These are phyloP conservation scores for Microcebus griseorufus DNA, from an alignment of 2,113 vertebrate species.

Conservation along the genomic window DNA sequence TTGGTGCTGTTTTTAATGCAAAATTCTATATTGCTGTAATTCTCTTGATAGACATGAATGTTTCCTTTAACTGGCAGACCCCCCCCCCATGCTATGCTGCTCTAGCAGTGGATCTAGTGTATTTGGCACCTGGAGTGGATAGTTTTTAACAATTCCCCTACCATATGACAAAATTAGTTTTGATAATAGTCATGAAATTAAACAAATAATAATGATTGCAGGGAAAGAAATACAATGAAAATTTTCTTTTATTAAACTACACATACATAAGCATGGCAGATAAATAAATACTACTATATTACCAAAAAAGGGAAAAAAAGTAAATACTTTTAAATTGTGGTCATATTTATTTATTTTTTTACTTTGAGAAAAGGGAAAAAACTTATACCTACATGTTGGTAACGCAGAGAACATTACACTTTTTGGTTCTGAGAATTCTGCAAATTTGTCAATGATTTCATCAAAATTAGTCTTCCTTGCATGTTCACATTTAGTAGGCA, in stretches of 20 bases:
- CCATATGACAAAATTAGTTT: neutral
- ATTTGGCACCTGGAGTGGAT: neutral
- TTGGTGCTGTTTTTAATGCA: neutral
- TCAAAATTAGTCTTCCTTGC: neutral
- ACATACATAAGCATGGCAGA: neutral
- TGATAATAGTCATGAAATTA: neutral
- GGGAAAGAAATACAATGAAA: neutral
- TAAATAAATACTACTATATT: neutral
- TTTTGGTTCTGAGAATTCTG: neutral
- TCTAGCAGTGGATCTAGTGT: no score
- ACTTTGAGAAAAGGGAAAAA: neutral
- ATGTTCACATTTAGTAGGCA: neutral
- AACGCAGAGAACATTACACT: neutral
- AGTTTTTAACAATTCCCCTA: neutral
- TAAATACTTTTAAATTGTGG: neutral
- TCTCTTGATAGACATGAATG: neutral
- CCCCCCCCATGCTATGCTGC: neutral
- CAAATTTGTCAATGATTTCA: neutral
- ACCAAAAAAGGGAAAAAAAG: neutral
- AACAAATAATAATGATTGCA: neutral
- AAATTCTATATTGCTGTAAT: neutral
- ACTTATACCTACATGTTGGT: neutral
- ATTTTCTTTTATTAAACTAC: slow-evolving; percentile 5
- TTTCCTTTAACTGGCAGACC: neutral
- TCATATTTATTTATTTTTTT: neutral